A percentile compares a stretch with the other conserved stretches of the same genome.
phyloP scores from a whole-genome alignment of 2,797 vertebrate species.

The Scleropages formosus region DNA sequence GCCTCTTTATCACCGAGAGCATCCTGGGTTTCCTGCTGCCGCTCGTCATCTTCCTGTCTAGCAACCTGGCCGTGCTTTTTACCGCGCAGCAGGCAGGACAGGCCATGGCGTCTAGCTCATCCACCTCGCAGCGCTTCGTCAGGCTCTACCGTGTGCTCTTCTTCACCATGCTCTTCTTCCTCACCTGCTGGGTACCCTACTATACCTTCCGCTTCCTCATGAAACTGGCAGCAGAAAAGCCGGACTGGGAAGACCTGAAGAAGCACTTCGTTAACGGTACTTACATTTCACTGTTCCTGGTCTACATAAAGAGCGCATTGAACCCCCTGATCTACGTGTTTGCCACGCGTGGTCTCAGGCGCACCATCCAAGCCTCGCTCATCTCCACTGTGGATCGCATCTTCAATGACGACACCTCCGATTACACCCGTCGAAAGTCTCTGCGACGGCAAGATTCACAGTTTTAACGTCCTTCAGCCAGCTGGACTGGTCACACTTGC shows the following conservation, averaged over 20 bases:
- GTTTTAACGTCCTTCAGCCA: conserved; percentile 37
- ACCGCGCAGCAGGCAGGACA: conserved; percentile 42
- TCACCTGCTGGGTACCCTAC: conserved; percentile 77
- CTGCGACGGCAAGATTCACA: conserved; percentile 60
- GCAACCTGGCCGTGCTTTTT: conserved; percentile 67
- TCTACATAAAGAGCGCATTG: conserved; percentile 70
- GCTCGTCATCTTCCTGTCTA: conserved; percentile 65
- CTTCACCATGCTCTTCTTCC: conserved; percentile 72
- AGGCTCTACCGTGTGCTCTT: conserved; percentile 71
- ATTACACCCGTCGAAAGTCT: conserved; percentile 63
- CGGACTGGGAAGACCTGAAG: fast-evolving
- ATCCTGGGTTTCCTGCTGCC: conserved; percentile 67
- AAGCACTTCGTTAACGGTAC: fast-evolving
- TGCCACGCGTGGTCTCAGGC: conserved; percentile 66
- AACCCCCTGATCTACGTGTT: conserved; percentile 76
- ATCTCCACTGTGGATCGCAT: conserved; percentile 67
- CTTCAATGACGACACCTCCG: conserved; percentile 67
- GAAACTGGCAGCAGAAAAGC: neutral
- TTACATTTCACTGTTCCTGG: conserved; percentile 67
- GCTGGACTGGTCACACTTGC: neutral
- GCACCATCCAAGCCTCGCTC: conserved; percentile 60
- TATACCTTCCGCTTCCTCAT: conserved; percentile 67
- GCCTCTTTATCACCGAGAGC: conserved; percentile 63
- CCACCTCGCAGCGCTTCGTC: conserved; percentile 48
- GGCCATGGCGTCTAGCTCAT: conserved; percentile 5